A percentile compares a stretch with the other conserved stretches of the same genome.
These are phyloP conservation scores for Zelleria hepariella DNA, from an alignment of 2,888 invertebrate genomes.

Conservation along the genomic window DNA sequence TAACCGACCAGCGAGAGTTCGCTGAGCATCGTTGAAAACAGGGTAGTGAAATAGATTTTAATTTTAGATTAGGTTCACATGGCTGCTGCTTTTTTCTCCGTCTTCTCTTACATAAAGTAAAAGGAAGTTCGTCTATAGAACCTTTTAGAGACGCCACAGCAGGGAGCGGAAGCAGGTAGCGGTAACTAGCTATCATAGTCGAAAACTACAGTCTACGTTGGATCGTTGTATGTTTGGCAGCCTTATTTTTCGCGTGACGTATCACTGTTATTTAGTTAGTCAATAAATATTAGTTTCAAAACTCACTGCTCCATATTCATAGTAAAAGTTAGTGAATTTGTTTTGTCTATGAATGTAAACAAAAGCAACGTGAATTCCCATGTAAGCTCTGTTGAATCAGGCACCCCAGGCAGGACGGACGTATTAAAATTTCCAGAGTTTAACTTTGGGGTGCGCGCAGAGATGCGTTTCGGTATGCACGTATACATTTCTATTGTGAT, in stretches of 20 bases:
- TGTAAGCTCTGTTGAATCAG: constrained; percentile 25
- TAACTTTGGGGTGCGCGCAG: constrained; percentile 45
- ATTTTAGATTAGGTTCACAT: constrained; percentile 37
- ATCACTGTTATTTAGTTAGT: background rate
- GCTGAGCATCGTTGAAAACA: constrained; percentile 8
- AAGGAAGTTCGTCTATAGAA: background rate
- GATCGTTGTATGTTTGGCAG: background rate
- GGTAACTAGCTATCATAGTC: background rate
- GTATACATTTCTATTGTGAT: constrained; percentile 26
- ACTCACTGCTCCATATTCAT: background rate
- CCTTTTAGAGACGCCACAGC: background rate
- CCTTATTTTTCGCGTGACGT: background rate
- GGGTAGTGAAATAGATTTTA: constrained; percentile 38
- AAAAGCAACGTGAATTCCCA: constrained; percentile 11
- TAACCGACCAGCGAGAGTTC: constrained; percentile 16
- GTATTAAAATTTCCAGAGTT: constrained; percentile 59
- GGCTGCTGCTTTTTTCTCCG: constrained; percentile 9
- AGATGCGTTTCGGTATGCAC: constrained; percentile 46
- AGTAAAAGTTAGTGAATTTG: background rate
- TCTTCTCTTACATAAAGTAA: background rate
- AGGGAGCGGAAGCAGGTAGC: background rate
- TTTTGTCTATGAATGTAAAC: background rate
- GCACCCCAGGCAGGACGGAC: constrained; percentile 40
- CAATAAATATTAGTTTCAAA: background rate
- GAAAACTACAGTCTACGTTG: background rate